Evolutionary conservation across 2,888 invertebrate genomes (phyloP), one percentile per base, ranked within the genome.

Genomic region (Nemotelus nigrinus): DNA sequence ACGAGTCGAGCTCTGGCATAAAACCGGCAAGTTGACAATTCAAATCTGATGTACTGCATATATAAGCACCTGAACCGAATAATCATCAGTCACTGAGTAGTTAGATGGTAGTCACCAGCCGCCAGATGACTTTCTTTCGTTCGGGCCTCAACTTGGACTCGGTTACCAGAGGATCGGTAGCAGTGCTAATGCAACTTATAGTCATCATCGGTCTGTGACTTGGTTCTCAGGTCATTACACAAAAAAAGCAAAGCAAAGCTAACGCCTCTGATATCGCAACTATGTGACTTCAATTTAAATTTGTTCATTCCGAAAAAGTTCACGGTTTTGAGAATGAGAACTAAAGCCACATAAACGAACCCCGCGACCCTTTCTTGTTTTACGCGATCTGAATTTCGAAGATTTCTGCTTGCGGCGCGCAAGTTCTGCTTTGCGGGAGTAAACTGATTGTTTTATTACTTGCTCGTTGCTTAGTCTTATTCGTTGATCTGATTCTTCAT

Each of bases 201-300:
- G 41, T 43, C 43, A n/a, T 43, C 63, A 43, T 63, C 39, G 10
- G 44, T 39, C 47, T 65, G 45, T 44, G 6, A 25, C n/a, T 10
- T 47, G 65, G 4, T 3, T 43, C 47, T 10, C 45, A 65, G 47
- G 43, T 65, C 65, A 65, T 65, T 65, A 65, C n/a, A 25, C n/a
- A 65, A 47, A 65, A 65, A 65, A 65, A 58, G 1, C 2, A 1
- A 41, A 5, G 6, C 45, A n/a, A 5, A 65, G 65, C 65, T 5
- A 65, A 65, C 47, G 65, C 65, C 45, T 65, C 45, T 65, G 65
- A 65, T 65, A 65, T 65, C 47, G 65, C 47, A 25, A 65, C 65
- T 65, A 65, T 65, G 65, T 65, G 65, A 65, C 65, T 65, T 65
- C 65, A 65, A 65, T 65, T 65, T 41, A 65, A 65, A 65, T 65